These are phyloP conservation scores for Chromis chromis DNA, from an alignment of 2,797 vertebrate species.

Conservation along the genomic window DNA sequence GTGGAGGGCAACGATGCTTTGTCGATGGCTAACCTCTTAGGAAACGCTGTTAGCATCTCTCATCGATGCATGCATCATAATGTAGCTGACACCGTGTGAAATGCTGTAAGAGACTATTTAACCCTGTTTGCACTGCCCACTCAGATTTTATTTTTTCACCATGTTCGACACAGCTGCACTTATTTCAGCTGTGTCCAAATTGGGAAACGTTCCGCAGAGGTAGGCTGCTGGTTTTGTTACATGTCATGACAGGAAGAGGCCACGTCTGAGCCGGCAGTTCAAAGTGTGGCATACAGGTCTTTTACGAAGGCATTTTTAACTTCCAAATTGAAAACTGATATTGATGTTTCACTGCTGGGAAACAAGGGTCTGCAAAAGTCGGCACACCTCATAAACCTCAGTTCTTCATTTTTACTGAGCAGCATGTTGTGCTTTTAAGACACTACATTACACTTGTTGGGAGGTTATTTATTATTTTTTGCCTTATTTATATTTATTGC, in stretches of 20 bases:
- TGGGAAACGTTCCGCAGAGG: slow-evolving; percentile 1
- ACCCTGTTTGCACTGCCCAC: slow-evolving; percentile 39
- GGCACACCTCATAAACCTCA: slow-evolving; percentile 29
- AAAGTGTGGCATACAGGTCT: slow-evolving; percentile 33
- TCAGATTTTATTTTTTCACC: slow-evolving; percentile 29
- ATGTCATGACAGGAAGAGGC: slow-evolving; percentile 23
- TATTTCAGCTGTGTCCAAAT: slow-evolving; percentile 17
- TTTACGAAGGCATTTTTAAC: slow-evolving; percentile 20
- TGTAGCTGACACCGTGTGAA: slow-evolving; percentile 40
- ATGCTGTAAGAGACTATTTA: slow-evolving; percentile 47
- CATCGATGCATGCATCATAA: slow-evolving; percentile 31
- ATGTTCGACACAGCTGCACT: slow-evolving; percentile 25
- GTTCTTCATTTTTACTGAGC: slow-evolving; percentile 25
- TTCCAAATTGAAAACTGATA: slow-evolving; percentile 5
- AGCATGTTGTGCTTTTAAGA: slow-evolving; percentile 39
- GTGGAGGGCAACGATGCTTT: slow-evolving; percentile 30
- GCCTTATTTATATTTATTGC: slow-evolving; percentile 75
- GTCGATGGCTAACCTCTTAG: slow-evolving; percentile 45
- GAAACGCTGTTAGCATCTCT: slow-evolving; percentile 42
- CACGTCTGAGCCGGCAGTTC: slow-evolving; percentile 36
- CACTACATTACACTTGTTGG: slow-evolving; percentile 24
- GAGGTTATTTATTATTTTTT: slow-evolving; percentile 63
- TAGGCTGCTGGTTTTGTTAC: slow-evolving; percentile 18
- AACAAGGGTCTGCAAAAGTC: slow-evolving; percentile 23
- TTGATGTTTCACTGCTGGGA: slow-evolving; percentile 36